A percentile compares a stretch with the other conserved stretches of the same genome.
These are phyloP conservation scores for Synergus laeviventris DNA, from an alignment of 2,888 invertebrate species.

Conservation along the genomic window DNA sequence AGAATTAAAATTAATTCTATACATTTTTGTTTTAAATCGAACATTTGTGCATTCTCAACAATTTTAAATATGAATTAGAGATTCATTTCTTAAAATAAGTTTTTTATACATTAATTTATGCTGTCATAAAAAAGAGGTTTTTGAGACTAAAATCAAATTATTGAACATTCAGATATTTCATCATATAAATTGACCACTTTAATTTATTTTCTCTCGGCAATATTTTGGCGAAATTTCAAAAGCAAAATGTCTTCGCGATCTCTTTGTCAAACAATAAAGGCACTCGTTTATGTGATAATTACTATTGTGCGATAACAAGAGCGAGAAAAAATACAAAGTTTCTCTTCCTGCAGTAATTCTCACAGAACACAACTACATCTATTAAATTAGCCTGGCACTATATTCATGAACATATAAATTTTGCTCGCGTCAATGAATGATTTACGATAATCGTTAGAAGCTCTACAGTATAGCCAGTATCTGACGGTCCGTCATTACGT, in stretches of 20 bases:
- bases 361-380: background rate
- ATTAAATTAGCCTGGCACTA: constrained; percentile 24
- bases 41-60: too few relatives aligned
- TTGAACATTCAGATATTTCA: too few relatives aligned
- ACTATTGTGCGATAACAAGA: constrained; percentile 16
- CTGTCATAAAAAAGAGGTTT: too few relatives aligned
- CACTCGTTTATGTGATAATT: constrained; percentile 23
- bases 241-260: constrained; percentile 20
- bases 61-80: too few relatives aligned
- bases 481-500: background rate
- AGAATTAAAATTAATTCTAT: background rate
- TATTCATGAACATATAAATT: background rate
- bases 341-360: constrained; percentile 30
- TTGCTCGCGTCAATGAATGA: constrained; percentile 19
- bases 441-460: constrained; percentile 23
- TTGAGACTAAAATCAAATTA: too few relatives aligned
- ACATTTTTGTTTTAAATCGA: too few relatives aligned
- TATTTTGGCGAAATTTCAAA: background rate
- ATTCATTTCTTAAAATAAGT: too few relatives aligned
- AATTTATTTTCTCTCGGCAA: background rate
- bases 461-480: constrained; percentile 5
- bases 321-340: constrained; percentile 16
- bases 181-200: background rate
- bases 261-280: constrained; percentile 16
- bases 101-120: too few relatives aligned